Conservation (phyloP, 2,113 vertebrate species). For the Tautogolabrus adspersus region DNA sequence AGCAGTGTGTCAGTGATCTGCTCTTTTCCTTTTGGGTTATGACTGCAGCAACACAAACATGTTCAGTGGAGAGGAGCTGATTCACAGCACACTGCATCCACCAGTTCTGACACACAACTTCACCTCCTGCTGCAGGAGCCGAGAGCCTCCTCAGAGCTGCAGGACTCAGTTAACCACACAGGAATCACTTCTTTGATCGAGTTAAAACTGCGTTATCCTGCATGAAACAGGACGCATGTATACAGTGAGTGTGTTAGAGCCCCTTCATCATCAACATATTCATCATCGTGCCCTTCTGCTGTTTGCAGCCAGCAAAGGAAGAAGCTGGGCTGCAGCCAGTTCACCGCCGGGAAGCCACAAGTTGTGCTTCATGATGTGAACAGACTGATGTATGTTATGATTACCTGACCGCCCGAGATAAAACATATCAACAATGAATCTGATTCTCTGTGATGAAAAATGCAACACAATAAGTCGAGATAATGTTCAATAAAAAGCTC, state of each 20-base stretch:
- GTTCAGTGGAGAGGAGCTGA: neutral
- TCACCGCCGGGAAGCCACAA: conserved; percentile 52
- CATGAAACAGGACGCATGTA: neutral
- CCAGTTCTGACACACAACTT: neutral
- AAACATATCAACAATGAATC: neutral
- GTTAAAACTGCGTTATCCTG: neutral
- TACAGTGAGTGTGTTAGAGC: neutral
- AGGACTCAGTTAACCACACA: neutral
- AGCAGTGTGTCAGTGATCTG: neutral
- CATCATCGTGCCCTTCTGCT: neutral
- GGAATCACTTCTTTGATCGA: neutral
- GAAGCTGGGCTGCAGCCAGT: neutral
- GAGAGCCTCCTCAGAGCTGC: neutral
- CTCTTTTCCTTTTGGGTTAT: neutral
- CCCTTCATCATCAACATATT: neutral
- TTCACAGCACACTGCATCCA: conserved; percentile 3
- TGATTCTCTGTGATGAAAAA: neutral
- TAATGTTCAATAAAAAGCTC: neutral
- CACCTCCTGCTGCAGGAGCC: conserved; percentile 2
- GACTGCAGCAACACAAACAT: conserved; percentile 25
- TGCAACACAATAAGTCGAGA: neutral
- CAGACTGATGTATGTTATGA: neutral
- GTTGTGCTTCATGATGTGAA: conserved; percentile 41
- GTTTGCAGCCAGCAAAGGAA: neutral
- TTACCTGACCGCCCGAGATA: neutral